Conservation (phyloP, 2,113 vertebrate genomes). For the Dicerorhinus sumatrensis region DNA sequence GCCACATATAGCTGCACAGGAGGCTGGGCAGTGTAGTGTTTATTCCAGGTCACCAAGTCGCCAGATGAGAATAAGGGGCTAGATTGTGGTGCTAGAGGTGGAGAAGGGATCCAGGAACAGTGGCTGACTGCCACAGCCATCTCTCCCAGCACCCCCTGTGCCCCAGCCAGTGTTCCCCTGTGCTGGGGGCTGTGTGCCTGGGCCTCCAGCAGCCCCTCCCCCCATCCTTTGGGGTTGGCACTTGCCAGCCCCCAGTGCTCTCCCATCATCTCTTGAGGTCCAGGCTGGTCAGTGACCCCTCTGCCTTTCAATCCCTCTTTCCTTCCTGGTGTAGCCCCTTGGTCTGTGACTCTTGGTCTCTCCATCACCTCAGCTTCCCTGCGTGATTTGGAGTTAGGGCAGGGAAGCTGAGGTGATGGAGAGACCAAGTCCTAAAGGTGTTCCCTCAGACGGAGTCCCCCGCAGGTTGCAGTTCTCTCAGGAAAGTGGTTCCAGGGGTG, state of each 20-base stretch:
- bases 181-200: fast-evolving
- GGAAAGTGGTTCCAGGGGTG: background rate
- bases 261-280: background rate
- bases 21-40: background rate
- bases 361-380: background rate
- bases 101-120: background rate
- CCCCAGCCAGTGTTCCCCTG: fast-evolving
- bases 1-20: background rate
- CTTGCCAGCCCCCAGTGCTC: no score
- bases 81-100: background rate
- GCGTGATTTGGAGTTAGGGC: no score
- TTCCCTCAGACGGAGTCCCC: background rate
- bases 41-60: background rate
- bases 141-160: background rate
- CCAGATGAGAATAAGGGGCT: background rate
- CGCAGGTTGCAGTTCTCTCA: fast-evolving
- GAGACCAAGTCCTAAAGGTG: background rate
- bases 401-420: background rate
- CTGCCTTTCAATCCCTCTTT: background rate
- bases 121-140: background rate
- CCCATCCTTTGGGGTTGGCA: background rate
- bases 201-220: background rate
- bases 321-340: no score
- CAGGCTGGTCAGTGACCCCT: background rate
- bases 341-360: background rate